Conservation (phyloP, 2,888 invertebrate species). For the Caenorhabditis sulstoni region DNA sequence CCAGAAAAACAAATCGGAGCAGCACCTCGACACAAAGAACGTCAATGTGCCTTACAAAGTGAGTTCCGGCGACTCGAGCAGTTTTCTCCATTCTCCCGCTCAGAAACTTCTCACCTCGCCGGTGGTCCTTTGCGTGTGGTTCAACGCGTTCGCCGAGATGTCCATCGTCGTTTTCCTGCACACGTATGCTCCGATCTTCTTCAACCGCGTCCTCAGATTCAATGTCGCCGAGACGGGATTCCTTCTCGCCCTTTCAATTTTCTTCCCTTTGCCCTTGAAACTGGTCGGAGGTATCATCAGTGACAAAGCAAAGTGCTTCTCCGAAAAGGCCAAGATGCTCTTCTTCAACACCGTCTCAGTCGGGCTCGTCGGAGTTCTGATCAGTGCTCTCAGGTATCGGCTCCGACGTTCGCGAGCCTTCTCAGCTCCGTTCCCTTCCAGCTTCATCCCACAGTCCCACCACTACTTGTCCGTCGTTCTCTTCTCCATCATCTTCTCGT, state of each 20-base stretch:
- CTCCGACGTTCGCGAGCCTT: too few relatives aligned
- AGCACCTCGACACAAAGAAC: slow-evolving; percentile 71
- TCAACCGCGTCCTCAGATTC: slow-evolving; percentile 70
- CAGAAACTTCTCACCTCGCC: slow-evolving; percentile 73
- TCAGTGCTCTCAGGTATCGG: slow-evolving; percentile 50
- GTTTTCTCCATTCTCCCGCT: too few relatives aligned
- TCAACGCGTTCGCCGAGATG: slow-evolving; percentile 77
- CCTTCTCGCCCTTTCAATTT: slow-evolving; percentile 50
- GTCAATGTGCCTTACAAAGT: slow-evolving; percentile 67
- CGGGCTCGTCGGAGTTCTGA: slow-evolving; percentile 68
- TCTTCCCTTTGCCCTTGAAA: slow-evolving; percentile 69
- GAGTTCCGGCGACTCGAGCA: too few relatives aligned
- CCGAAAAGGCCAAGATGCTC: slow-evolving; percentile 64
- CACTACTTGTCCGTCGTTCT: slow-evolving; percentile 56
- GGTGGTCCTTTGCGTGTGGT: slow-evolving; percentile 71
- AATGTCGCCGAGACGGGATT: slow-evolving; percentile 60
- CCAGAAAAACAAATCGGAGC: slow-evolving; percentile 73
- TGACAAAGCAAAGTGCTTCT: slow-evolving; percentile 67
- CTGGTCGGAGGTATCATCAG: slow-evolving; percentile 71
- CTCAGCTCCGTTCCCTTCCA: slow-evolving; percentile 5
- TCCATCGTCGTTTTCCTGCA: slow-evolving; percentile 74
- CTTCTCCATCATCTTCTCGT: slow-evolving; percentile 69
- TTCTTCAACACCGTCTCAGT: slow-evolving; percentile 73
- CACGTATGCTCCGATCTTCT: slow-evolving; percentile 76
- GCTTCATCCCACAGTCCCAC: slow-evolving; percentile 44